Base-by-base conservation (phyloP, 2,888 invertebrate species). In the Acholoe squamosa region DNA sequence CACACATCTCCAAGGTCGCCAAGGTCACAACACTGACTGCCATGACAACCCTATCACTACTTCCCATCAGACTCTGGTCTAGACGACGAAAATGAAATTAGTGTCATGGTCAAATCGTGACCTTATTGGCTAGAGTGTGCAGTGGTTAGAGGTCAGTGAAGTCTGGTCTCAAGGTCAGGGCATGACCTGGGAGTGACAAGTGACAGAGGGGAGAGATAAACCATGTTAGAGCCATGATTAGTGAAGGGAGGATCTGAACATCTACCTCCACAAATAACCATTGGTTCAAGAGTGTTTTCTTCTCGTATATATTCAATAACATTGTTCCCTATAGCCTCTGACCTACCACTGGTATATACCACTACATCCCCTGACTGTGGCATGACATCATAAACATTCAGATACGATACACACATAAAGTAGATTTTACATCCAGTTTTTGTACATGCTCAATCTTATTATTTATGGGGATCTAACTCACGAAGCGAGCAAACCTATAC, bases 101-200 rank as follows among this genome's bases (percentile, higher is more conserved):
- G 31, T 25, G 71, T 28, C 71, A 71, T 28, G 71, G 71, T 71
- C 71, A 71, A 71, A 28, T 25, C 28, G 25, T 71, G 71, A 71
- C 71, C 19, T 14, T n/a, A n/a, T n/a, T 71, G 25, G 71, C 71
- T 28, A 28, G 25, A 14, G 71, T n/a, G 71, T 28, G 25, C 71
- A 14, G 71, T 43, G 10, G 3, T 25, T 0, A 22, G 25, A 25
- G 71, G 71, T 71, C 71, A 71, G n/a, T n/a, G 71, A 1, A 3
- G 71, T 71, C 71, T 71, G 25, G 71, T 25, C 28, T 28, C 71
- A 71, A 71, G 71, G 71, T 71, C 71, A 71, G n/a, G 25, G 71
- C 28, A 28, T n/a, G 28, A 7, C 12, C 71, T 71, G 71, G 28
- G 28, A 14, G 14, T 71, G 71, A 25, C 71, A 71, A 19, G 22